These are phyloP conservation scores for Steromphala cineraria DNA, from an alignment of 2,888 invertebrate species.

Conservation along the genomic window DNA sequence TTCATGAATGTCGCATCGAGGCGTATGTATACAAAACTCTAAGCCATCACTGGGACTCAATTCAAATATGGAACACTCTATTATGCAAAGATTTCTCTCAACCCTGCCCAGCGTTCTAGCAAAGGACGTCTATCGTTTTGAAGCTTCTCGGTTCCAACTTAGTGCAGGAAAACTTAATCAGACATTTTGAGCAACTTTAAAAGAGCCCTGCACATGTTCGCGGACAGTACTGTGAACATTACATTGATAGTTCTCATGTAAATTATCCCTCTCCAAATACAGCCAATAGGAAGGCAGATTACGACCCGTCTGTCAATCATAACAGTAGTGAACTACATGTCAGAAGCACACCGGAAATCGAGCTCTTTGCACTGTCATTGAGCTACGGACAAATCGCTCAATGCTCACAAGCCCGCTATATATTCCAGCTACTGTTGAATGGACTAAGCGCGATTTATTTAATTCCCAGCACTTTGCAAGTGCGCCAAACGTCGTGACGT, in stretches of 20 bases:
- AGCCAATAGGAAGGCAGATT: slow-evolving; percentile 12
- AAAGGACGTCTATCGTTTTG: background rate
- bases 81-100: slow-evolving; percentile 46
- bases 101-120: background rate
- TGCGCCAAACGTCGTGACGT: slow-evolving; percentile 44
- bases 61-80: slow-evolving; percentile 53
- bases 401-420: background rate
- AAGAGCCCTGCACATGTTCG: background rate
- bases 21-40: slow-evolving; percentile 8
- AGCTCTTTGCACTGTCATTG: background rate
- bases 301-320: slow-evolving; percentile 9
- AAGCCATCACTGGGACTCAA: slow-evolving; percentile 45
- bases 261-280: slow-evolving; percentile 44
- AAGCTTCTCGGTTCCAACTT: background rate
- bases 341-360: background rate
- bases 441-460: background rate
- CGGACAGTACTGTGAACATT: slow-evolving; percentile 26
- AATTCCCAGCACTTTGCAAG: background rate
- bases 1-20: background rate
- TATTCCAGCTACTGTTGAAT: background rate
- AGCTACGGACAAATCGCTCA: background rate
- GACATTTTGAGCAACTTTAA: background rate
- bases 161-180: background rate
- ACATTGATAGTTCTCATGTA: slow-evolving; percentile 66
- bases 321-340: slow-evolving; percentile 13